phyloP scores from a whole-genome alignment of 2,888 invertebrate species.

The Macrophya annulata region DNA sequence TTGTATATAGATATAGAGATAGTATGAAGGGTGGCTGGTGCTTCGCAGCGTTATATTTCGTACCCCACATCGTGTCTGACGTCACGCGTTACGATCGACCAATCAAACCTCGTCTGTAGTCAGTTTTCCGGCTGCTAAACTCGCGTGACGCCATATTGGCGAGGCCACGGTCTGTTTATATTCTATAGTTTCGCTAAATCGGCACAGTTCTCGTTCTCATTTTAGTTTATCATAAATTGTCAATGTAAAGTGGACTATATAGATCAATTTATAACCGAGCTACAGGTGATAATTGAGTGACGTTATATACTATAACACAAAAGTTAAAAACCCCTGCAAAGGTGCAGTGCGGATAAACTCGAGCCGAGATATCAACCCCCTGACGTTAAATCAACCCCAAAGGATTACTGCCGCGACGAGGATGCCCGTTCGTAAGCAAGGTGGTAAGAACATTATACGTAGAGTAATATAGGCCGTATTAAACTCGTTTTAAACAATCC shows the following conservation, averaged over 20 bases:
- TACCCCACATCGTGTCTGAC: slow-evolving; percentile 76
- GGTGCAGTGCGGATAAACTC: slow-evolving; percentile 41
- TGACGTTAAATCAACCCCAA: slow-evolving; percentile 28
- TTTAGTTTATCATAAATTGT: slow-evolving; percentile 29
- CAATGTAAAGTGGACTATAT: slow-evolving; percentile 37
- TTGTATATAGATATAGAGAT: slow-evolving; percentile 37
- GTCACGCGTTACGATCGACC: slow-evolving; percentile 84
- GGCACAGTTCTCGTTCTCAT: slow-evolving; percentile 10
- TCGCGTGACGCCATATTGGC: slow-evolving; percentile 74
- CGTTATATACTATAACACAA: neutral
- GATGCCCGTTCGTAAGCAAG: slow-evolving; percentile 90
- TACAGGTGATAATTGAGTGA: neutral
- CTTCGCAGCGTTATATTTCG: slow-evolving; percentile 63
- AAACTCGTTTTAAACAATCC: neutral
- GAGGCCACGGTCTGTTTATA: slow-evolving; percentile 72
- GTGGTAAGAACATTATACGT: slow-evolving; percentile 80
- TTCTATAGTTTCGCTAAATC: slow-evolving; percentile 56
- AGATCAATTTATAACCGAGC: neutral
- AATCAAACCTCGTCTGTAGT: slow-evolving; percentile 82
- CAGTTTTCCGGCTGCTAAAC: slow-evolving; percentile 74
- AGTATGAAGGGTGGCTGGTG: slow-evolving; percentile 54
- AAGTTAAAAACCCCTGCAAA: slow-evolving; percentile 15
- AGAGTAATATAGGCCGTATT: neutral
- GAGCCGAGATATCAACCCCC: slow-evolving; percentile 48
- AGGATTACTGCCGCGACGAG: slow-evolving; percentile 64